Base-by-base conservation (phyloP, 1,140 invertebrate genomes). In the Aphelinus certus region DNA sequence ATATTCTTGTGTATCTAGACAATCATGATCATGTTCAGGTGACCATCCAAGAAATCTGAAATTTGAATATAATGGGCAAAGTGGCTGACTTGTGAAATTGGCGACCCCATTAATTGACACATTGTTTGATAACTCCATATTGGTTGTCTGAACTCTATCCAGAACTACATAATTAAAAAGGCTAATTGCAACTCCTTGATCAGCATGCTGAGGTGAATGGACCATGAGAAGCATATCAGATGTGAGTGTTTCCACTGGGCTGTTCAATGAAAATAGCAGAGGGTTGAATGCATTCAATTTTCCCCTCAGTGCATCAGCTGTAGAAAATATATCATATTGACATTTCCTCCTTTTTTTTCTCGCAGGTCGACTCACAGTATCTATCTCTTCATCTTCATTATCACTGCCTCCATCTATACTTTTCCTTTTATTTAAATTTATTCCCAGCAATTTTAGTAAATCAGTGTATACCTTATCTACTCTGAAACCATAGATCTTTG, bases 401-500 rank as follows among this genome's bases (percentile, higher is more conserved):
- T 85, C 82, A 2, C 75, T 81, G 70, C 84, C 84, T 67, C 82
- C 77, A n/a, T 81, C 77, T 2, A 88, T 85, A 67, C 87, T 82
- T 70, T 90, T 88, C 75, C 87, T 88, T 53, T 88, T 89, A 58
- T 88, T 87, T 79, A 89, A 89, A 7, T 83, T 83, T 26, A 93
- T 86, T 43, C 91, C 92, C 10, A 93, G 90, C 85, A 96, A 92
- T 86, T 94, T 94, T 10, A 95, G 86, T 10, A 93, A 91, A 78
- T 95, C 93, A 63, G 90, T 89, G 83, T 96, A 92, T 3, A 96
- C 90, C 77, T 91, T 91, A 86, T 96, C 95, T 0, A 96, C 94
- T 76, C 95, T 87, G 71, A 92, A 92, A 5, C 93, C 92, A 85
- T 96, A 96, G 69, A 96, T 95, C 83, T 94, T 94, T 10, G 93